Conservation (phyloP, 2,113 vertebrate genomes). For the Triplophysa siluroides region DNA sequence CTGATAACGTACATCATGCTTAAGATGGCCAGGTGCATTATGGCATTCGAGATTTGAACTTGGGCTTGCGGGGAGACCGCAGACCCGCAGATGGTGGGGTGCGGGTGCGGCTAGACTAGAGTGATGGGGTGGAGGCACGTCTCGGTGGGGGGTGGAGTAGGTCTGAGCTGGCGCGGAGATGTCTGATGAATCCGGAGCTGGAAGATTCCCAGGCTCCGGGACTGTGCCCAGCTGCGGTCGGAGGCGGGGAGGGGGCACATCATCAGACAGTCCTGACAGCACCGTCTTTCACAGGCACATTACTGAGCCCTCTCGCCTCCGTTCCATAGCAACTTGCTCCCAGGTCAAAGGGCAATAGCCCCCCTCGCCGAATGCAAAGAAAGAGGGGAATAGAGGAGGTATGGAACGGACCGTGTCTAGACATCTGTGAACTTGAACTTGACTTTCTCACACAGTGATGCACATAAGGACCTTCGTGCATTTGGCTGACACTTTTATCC, state of each 20-base stretch:
- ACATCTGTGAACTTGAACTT: slow-evolving; percentile 59
- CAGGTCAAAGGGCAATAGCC: slow-evolving; percentile 74
- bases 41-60: neutral
- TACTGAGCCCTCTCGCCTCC: slow-evolving; percentile 68
- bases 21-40: neutral
- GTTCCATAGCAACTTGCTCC: slow-evolving; percentile 75
- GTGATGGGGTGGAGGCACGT: slow-evolving; percentile 36
- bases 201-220: slow-evolving; percentile 70
- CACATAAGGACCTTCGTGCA: no score
- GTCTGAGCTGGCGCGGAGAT: slow-evolving; percentile 29
- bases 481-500: no score
- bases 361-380: slow-evolving; percentile 21
- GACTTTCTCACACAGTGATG: neutral
- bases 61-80: neutral
- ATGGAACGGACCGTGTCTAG: slow-evolving; percentile 36
- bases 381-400: slow-evolving; percentile 45
- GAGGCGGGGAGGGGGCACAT: slow-evolving; percentile 61
- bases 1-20: neutral
- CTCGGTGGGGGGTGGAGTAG: slow-evolving; percentile 34
- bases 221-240: slow-evolving; percentile 61
- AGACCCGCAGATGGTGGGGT: slow-evolving; percentile 35
- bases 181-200: slow-evolving; percentile 60
- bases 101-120: slow-evolving; percentile 48
- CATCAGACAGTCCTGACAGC: slow-evolving; percentile 75
- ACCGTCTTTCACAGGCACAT: slow-evolving; percentile 75